Conservation (phyloP, 1,140 invertebrate genomes). For the Anagrus nilaparvatae region DNA sequence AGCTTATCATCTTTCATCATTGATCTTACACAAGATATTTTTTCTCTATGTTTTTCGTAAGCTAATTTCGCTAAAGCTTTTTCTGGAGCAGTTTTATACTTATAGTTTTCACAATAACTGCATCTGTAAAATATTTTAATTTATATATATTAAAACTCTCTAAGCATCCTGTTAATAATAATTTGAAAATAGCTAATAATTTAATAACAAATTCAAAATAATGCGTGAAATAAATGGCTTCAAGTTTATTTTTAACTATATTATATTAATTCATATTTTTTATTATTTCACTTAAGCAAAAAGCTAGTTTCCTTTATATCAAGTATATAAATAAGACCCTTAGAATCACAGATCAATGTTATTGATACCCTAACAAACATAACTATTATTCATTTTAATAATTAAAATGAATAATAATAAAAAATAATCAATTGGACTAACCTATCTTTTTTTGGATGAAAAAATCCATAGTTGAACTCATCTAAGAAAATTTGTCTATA, state of each 20-base stretch:
- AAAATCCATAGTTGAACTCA: background rate
- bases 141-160: too few relatives aligned
- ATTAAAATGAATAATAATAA: background rate
- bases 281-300: too few relatives aligned
- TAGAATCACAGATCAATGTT: too few relatives aligned
- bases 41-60: background rate
- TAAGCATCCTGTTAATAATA: background rate
- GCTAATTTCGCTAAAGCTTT: background rate
- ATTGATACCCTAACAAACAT: too few relatives aligned
- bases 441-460: background rate
- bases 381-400: too few relatives aligned
- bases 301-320: too few relatives aligned
- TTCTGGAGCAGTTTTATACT: background rate
- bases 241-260: too few relatives aligned
- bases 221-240: too few relatives aligned
- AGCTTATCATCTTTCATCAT: slow-evolving; percentile 1
- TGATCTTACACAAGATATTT: background rate
- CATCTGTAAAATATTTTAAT: too few relatives aligned
- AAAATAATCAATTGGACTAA: background rate
- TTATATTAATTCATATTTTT: too few relatives aligned
- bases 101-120: background rate
- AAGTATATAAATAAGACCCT: too few relatives aligned
- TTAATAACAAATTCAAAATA: too few relatives aligned
- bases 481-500: slow-evolving; percentile 3
- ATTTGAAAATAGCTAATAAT: background rate